These are phyloP conservation scores for Leptopilina clavipes DNA, from an alignment of 1,140 invertebrate species.

Conservation along the genomic window DNA sequence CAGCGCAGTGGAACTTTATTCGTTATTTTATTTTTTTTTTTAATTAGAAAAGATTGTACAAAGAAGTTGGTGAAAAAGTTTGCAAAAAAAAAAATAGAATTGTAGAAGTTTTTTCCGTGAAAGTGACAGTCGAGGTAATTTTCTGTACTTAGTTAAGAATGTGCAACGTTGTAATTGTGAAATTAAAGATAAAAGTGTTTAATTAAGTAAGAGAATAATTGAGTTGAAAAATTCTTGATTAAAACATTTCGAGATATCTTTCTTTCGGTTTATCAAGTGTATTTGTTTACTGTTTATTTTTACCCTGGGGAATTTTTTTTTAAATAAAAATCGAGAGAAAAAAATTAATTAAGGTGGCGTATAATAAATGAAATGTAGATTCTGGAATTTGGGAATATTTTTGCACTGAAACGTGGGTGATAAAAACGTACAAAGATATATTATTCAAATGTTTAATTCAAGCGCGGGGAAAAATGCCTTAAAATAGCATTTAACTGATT, in stretches of 20 bases:
- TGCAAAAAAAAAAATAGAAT: background rate
- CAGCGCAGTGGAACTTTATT: background rate
- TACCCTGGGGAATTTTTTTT: too few relatives aligned
- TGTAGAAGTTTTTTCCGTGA: constrained; percentile 3
- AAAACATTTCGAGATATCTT: background rate
- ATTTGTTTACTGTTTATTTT: too few relatives aligned
- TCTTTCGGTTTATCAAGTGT: background rate
- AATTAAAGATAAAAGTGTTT: constrained; percentile 20
- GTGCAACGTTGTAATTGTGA: constrained; percentile 11
- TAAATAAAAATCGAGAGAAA: too few relatives aligned
- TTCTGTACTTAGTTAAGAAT: constrained; percentile 10
- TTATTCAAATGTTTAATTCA: background rate
- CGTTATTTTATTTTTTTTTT: background rate
- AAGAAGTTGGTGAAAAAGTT: constrained; percentile 7
- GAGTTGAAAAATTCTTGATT: background rate
- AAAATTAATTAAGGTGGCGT: too few relatives aligned
- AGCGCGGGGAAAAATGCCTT: background rate
- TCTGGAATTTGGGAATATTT: too few relatives aligned
- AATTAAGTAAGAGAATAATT: constrained; percentile 5
- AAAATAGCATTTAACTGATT: constrained; percentile 4
- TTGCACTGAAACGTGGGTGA: background rate
- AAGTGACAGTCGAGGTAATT: constrained; percentile 11
- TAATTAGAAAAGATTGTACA: constrained; percentile 10
- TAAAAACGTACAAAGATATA: background rate
- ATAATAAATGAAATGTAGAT: too few relatives aligned